Evolutionary conservation across 64 coral and sea anemone species (phyloP), one percentile per base, ranked within the genome.

Genomic region (Dendrophyllia cribrosa): DNA sequence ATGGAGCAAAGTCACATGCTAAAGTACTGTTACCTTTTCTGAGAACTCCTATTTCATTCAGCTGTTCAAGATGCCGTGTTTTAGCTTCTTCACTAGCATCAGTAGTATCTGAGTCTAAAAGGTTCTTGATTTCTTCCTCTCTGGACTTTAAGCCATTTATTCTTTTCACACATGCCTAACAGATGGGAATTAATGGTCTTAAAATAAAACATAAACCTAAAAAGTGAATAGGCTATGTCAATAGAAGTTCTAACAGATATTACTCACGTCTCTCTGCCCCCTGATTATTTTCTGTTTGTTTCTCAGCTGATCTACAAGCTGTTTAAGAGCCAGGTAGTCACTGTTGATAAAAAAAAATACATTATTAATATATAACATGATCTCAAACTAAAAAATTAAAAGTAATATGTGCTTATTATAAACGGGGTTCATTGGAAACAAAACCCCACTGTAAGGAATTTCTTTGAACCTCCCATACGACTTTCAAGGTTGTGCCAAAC

Each of bases 181-280:
- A 90, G 59, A 12, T 50, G 52, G 12, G 65, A 44, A 1, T 5
- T 43, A 66, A 44, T 67, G 12, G 34, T 13, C 21, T 22, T 9
- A 44, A 44, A 72, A 72, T 25, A 11, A 9, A 72, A 72, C 69
- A 25, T 72, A 34, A 0, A 34, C 34, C 34, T 34, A 34, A 34
- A 34, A 34, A 34, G 34, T 34, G 34, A 34, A 34, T 34, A 34
- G 34, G 34, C 34, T 34, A 34, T 34, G 34, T 34, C 34, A 34
- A 34, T 34, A 34, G 34, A 34, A 25, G 69, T 44, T 9, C 1
- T 13, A 8, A 24, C 17, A 72, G 69, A 47, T 10, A 9, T 12
- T 70, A 96, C 95, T 93, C 70, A 96, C 95, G 87, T 96, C 95
- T 96, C 95, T 93, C 48, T 93, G 61, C 26, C 50, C 70, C 55